Conservation (phyloP, 2,888 invertebrate genomes). For the Torymus auratus region DNA sequence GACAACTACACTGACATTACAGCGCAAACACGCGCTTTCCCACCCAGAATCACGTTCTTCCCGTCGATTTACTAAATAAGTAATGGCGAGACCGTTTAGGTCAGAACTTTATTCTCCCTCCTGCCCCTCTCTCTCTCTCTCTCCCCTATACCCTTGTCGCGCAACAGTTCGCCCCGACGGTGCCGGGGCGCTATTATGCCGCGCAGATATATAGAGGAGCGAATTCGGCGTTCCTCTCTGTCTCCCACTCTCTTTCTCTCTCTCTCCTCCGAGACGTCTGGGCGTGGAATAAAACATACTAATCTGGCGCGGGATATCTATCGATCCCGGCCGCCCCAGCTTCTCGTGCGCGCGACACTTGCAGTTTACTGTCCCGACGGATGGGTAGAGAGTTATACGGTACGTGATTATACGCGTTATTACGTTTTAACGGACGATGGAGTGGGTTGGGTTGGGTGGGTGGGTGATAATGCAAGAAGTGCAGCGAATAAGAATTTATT, state of each 20-base stretch:
- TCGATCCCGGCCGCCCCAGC: conserved; percentile 7
- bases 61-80: conserved; percentile 23
- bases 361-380: too few species aligned
- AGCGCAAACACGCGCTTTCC: not conserved
- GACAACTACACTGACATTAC: not conserved
- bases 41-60: conserved; percentile 8
- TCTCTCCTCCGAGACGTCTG: conserved; percentile 6
- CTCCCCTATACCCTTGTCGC: not conserved
- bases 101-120: conserved; percentile 6
- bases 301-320: conserved; percentile 38
- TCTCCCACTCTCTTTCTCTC: conserved; percentile 5
- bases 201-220: not conserved
- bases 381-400: too few species aligned
- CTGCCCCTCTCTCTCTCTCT: too few species aligned
- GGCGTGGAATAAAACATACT: conserved; percentile 35
- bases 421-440: too few species aligned
- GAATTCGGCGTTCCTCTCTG: not conserved
- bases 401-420: not conserved
- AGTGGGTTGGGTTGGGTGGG: too few species aligned
- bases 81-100: conserved; percentile 29
- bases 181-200: conserved; percentile 8
- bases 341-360: too few species aligned
- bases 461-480: too few species aligned
- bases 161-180: conserved; percentile 25
- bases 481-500: too few species aligned